Evolutionary conservation across 1,140 invertebrate genomes (phyloP), one percentile per base, ranked within the genome.

Genomic region (Cyphomyrmex costatus): DNA sequence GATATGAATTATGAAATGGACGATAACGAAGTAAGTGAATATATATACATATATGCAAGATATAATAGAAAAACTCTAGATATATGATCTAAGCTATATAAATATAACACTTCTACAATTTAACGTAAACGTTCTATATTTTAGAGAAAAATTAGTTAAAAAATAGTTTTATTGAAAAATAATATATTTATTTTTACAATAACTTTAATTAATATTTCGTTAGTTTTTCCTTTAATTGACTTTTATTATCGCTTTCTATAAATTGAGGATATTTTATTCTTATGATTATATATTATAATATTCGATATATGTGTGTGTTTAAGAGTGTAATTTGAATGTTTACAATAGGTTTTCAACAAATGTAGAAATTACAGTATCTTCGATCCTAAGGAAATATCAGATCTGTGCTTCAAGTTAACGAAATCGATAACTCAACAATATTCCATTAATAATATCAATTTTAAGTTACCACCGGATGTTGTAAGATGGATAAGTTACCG

Each of bases 281-380:
- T 42, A 42, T 42, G 8, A 2, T 42, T 42, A 2, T 42, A 42
- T 7, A 19, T 21, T 8, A 21, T 66, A 66, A 27, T 66, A 66
- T 66, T 14, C 8, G 21, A 36, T 30, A 36, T 24, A 5, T 60
- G n/a, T n/a, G n/a, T n/a, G n/a, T n/a, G 0, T 65, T 63, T 74
- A 61, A 46, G n/a, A 73, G 79, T 77, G n/a, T 46, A 12, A 73
- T 36, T 21, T 16, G 14, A 73, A 24, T 46, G 19, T 85, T 89
- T 65, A 80, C 92, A 92, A 51, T 63, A 95, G 95, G 93, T 94
- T 5, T 94, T 94, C 56, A 93, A 93, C 63, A 94, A 93, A 27
- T 94, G 92, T 46, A 92, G 85, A 24, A 94, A 94, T 86, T 93
- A 93, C 36, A 93, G 93, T 49, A 88, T 79, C 2, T 94, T 92